Evolutionary conservation across 2,888 invertebrate genomes (phyloP).

Genomic region (Lingula anatina): DNA sequence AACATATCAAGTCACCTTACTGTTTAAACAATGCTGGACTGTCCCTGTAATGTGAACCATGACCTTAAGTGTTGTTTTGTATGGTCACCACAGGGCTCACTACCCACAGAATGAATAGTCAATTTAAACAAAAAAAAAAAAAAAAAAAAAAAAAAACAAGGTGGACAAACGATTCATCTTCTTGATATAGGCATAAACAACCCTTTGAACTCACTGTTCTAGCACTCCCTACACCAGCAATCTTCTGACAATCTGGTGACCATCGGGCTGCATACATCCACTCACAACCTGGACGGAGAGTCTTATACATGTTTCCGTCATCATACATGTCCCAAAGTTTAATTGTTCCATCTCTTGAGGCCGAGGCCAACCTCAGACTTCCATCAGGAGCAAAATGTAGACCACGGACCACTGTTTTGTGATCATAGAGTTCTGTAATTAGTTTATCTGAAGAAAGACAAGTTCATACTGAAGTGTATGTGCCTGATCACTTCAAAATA

Average conservation of each 20-base stretch:
- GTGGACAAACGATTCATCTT: background rate
- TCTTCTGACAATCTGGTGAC: slow-evolving; percentile 52
- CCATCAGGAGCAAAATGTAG: slow-evolving; percentile 55
- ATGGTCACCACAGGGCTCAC: too few relatives aligned
- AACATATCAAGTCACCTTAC: too few relatives aligned
- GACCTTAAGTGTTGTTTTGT: too few relatives aligned
- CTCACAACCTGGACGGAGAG: slow-evolving; percentile 48
- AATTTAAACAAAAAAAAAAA: too few relatives aligned
- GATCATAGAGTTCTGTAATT: slow-evolving; percentile 54
- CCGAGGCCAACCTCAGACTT: slow-evolving; percentile 53
- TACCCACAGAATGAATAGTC: too few relatives aligned
- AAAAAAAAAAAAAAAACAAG: too few relatives aligned
- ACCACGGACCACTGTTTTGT: slow-evolving; percentile 52
- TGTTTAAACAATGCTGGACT: too few relatives aligned
- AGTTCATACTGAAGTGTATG: too few relatives aligned
- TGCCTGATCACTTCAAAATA: too few relatives aligned
- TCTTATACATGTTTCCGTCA: slow-evolving; percentile 57
- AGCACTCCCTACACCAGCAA: slow-evolving; percentile 39
- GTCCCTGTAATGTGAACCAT: too few relatives aligned
- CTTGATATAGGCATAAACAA: background rate
- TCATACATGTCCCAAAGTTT: slow-evolving; percentile 58
- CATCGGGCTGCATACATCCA: slow-evolving; percentile 53
- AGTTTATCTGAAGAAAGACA: slow-evolving; percentile 43
- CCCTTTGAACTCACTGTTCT: slow-evolving; percentile 28
- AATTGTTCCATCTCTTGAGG: slow-evolving; percentile 54